These are phyloP conservation scores for Tragelaphus imberbis DNA, from an alignment of 2,113 vertebrate species.

Conservation along the genomic window DNA sequence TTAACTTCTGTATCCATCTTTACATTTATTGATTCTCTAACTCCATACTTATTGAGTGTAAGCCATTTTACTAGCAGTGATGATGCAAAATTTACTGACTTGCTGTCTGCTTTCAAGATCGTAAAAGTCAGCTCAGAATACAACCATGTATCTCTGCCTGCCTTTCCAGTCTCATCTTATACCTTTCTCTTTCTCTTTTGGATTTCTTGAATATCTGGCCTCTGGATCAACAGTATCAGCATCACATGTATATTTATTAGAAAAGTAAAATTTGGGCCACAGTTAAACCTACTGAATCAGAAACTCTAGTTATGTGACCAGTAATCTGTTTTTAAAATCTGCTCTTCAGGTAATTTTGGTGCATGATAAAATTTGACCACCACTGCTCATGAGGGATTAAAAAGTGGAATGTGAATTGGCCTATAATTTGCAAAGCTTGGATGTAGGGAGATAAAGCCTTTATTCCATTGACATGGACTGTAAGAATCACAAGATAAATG, in stretches of 20 bases:
- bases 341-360: background rate
- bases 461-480: background rate
- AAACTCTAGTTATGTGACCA: background rate
- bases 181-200: background rate
- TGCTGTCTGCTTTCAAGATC: background rate
- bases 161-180: background rate
- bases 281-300: background rate
- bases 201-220: background rate
- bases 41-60: background rate
- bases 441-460: background rate
- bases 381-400: background rate
- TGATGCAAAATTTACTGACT: background rate
- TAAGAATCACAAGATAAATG: background rate
- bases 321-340: background rate
- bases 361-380: background rate
- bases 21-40: background rate
- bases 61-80: background rate
- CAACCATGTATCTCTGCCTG: background rate
- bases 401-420: background rate
- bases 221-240: background rate
- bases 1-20: background rate
- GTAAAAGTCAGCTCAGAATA: background rate
- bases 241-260: background rate
- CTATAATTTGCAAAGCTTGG: background rate
- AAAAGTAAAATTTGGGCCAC: background rate